Conservation (phyloP, 2,113 vertebrate genomes). For the Aldabrachelys gigantea region DNA sequence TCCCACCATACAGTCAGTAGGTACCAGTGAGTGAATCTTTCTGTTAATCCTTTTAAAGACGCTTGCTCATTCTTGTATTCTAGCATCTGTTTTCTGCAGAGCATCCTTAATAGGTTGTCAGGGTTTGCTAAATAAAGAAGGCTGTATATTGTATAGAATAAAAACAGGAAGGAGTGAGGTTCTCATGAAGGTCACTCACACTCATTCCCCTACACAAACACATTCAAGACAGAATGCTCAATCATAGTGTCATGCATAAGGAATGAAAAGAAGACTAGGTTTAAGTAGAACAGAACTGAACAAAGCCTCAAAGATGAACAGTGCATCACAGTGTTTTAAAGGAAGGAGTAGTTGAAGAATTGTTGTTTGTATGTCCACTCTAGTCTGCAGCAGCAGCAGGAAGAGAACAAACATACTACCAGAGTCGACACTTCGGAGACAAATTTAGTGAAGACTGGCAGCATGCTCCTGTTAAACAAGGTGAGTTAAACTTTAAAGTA, state of each 20-base stretch:
- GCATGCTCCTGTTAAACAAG: constrained; percentile 82
- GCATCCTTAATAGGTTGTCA: background rate
- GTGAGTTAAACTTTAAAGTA: constrained; percentile 68
- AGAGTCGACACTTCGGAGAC: constrained; percentile 86
- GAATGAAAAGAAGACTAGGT: constrained; percentile 19
- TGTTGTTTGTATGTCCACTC: constrained; percentile 45
- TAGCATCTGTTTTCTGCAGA: background rate
- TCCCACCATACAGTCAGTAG: background rate
- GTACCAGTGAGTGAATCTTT: background rate
- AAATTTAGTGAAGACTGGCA: constrained; percentile 84
- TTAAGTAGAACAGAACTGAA: background rate
- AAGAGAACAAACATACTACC: constrained; percentile 94
- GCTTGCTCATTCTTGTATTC: background rate
- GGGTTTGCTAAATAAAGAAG: background rate
- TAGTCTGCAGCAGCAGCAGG: constrained; percentile 80
- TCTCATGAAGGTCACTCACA: background rate
- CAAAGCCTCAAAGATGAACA: background rate
- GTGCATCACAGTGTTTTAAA: constrained; percentile 31
- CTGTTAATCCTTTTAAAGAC: background rate
- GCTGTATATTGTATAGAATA: background rate
- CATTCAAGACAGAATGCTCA: constrained; percentile 24
- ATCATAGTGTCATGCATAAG: background rate
- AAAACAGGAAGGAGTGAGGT: constrained; percentile 8
- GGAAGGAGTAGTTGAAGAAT: constrained; percentile 25
- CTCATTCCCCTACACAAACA: constrained; percentile 25